Evolutionary conservation across 2,113 vertebrate species (phyloP).

Genomic region (Epinephelus moara): DNA sequence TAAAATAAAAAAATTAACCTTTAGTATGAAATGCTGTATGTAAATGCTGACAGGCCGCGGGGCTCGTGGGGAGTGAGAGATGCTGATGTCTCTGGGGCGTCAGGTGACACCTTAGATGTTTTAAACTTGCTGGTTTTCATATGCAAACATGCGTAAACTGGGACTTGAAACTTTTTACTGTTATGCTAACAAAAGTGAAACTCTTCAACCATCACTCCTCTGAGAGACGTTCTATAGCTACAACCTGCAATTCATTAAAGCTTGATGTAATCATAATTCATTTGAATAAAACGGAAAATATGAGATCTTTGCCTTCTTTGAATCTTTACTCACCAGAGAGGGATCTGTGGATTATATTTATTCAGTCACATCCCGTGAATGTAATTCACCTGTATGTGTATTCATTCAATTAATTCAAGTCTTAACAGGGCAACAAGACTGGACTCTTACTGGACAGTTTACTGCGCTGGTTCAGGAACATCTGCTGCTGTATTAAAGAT

Average conservation of each 20-base stretch:
- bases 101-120: slow-evolving; percentile 19
- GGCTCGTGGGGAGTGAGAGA: slow-evolving; percentile 5
- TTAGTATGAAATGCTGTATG: slow-evolving; percentile 41
- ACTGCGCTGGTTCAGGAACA: neutral
- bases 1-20: slow-evolving; percentile 58
- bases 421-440: neutral
- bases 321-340: slow-evolving; percentile 17
- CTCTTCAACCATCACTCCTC: slow-evolving; percentile 19
- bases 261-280: slow-evolving; percentile 3
- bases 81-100: neutral
- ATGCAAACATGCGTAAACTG: slow-evolving; percentile 36
- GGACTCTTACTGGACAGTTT: neutral
- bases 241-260: slow-evolving; percentile 38
- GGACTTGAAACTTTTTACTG: slow-evolving; percentile 35
- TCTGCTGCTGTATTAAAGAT: neutral
- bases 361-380: neutral
- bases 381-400: neutral
- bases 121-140: slow-evolving; percentile 37
- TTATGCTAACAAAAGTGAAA: slow-evolving; percentile 23
- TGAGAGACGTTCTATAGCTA: neutral
- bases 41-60: slow-evolving; percentile 17
- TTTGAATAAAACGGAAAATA: slow-evolving; percentile 21
- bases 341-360: slow-evolving; percentile 7
- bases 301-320: slow-evolving; percentile 7
- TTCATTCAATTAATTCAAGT: neutral